Evolutionary conservation across 2,113 vertebrate species (phyloP), one percentile per base, ranked within the genome.

Genomic region (Prolemur simus): DNA sequence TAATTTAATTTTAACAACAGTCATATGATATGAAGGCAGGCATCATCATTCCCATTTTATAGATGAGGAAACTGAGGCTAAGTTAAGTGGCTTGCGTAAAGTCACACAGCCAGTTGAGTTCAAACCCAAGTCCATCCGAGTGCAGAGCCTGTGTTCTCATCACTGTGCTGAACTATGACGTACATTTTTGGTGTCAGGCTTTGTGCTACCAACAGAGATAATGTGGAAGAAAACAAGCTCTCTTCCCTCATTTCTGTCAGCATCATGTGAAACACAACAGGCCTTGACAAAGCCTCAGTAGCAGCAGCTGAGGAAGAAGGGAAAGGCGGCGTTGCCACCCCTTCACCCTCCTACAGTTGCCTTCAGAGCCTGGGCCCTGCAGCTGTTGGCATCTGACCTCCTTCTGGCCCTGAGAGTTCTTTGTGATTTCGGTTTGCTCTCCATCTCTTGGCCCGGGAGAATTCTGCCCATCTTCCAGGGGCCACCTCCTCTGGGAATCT

Each of bases 61-160:
- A 83, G 66, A 66, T 27, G 47, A 87, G 47, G 69, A 94, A 81
- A 52, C 77, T 74, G 89, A 94, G 77, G 58, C 66, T 97, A 37
- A 80, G 37, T 37, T 69, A 39, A 95, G 74, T 63, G 42, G 78
- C 52, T 95, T 54, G 17, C 60, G 58, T 76, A 47, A 89, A 25
- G 60, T 87, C 77, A 63, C 39, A 77, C 21, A 89, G 58, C 29
- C 81, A 34, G 17, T 11, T 42, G 39, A 77, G 32, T 25, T 95
- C 63, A 80, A 60, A 94, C 71, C 29, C 34, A 66, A 18, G 42
- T 34, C 17, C 58, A 10, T 21, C 54, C 20, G n/a, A 71, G 18
- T 39, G 12, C 78, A 58, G 37, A 93, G n/a, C 52, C 78, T 90
- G 3, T 63, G 3, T 92, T 89, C 82, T 87, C 39, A 63, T 6